Conservation (phyloP, 2,888 invertebrate genomes). For the Pristionchus japonicus region DNA sequence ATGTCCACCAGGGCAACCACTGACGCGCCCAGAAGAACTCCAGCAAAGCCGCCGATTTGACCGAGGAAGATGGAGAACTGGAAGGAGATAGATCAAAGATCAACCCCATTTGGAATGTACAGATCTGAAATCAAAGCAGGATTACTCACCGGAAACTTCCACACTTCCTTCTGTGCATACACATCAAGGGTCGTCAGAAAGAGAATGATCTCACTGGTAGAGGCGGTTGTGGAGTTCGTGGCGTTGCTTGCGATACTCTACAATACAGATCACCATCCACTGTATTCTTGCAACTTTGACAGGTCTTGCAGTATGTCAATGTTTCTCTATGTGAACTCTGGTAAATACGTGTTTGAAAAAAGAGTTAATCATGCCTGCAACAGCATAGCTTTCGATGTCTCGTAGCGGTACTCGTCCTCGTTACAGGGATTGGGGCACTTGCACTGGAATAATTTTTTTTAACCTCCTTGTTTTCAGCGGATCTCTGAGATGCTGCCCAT, state of each 20-base stretch:
- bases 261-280: too few relatives aligned
- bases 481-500: too few relatives aligned
- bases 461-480: too few relatives aligned
- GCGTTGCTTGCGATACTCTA: too few relatives aligned
- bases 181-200: not conserved
- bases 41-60: not conserved
- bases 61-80: constrained; percentile 6
- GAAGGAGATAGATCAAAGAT: not conserved
- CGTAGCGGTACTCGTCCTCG: constrained; percentile 50
- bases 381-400: constrained; percentile 47
- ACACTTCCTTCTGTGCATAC: not conserved
- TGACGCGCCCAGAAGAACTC: not conserved
- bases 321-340: too few relatives aligned
- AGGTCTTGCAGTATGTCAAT: too few relatives aligned
- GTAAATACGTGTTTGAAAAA: too few relatives aligned
- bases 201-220: not conserved
- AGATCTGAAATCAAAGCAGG: too few relatives aligned
- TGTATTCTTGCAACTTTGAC: too few relatives aligned
- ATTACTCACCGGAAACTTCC: not conserved
- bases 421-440: constrained; percentile 52
- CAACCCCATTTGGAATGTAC: not conserved
- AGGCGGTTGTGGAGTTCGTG: too few relatives aligned
- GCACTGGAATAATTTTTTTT: too few relatives aligned
- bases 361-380: not conserved
- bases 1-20: not conserved